These are phyloP conservation scores for Epizoanthus scotinus DNA, from an alignment of 92 coral and sea anemone species.

Conservation along the genomic window DNA sequence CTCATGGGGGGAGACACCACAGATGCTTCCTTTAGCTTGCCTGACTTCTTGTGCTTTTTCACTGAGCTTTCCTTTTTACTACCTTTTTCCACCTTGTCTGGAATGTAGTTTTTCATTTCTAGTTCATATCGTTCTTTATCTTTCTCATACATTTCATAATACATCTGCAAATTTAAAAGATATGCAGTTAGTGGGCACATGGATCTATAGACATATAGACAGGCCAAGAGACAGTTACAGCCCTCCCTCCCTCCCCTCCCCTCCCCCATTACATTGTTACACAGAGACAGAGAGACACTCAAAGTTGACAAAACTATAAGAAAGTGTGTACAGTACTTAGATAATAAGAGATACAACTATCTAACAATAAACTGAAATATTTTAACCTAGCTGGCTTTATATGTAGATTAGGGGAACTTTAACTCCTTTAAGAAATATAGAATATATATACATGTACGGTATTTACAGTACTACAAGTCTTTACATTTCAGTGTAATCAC, in stretches of 20 bases:
- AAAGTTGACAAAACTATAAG: no score
- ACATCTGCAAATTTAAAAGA: conserved; percentile 59
- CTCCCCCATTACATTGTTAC: no score
- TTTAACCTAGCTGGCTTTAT: no score
- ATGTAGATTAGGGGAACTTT: no score
- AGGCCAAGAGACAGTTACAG: background rate
- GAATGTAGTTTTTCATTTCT: conserved; percentile 91
- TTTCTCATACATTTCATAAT: conserved; percentile 97
- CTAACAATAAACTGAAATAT: no score
- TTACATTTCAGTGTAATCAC: no score
- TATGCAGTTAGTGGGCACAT: background rate
- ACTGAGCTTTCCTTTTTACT: conserved; percentile 64
- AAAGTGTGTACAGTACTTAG: no score
- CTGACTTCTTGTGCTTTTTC: conserved; percentile 71
- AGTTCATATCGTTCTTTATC: conserved; percentile 95
- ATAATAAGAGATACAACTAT: no score
- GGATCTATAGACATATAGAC: background rate
- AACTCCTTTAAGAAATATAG: no score
- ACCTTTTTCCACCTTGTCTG: conserved; percentile 71
- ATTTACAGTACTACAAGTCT: no score
- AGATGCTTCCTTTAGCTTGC: conserved; percentile 52
- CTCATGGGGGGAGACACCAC: conserved; percentile 22
- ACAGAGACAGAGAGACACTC: background rate
- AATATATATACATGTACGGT: no score
- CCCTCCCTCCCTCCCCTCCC: no score